Evolutionary conservation across 2,888 invertebrate genomes (phyloP).

Genomic region (Clepsis dumicolana): DNA sequence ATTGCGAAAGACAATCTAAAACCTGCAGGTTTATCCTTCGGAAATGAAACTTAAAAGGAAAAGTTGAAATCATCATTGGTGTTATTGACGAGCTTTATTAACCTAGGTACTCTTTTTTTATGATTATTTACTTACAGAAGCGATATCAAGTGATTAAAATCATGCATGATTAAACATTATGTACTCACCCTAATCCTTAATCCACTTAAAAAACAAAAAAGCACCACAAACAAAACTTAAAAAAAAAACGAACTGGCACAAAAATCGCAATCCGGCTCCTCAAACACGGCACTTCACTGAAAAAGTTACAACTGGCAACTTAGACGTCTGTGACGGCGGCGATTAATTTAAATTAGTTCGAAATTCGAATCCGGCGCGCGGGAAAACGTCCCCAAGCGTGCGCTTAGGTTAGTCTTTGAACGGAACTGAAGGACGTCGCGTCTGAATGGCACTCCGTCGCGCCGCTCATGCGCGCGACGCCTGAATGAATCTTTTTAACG

Average conservation of each 20-base stretch:
- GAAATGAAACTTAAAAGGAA: neutral
- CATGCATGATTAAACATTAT: neutral
- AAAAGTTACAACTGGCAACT: slow-evolving; percentile 43
- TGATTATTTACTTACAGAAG: neutral
- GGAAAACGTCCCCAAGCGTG: slow-evolving; percentile 69
- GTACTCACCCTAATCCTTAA: slow-evolving; percentile 29
- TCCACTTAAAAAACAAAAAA: slow-evolving; percentile 28
- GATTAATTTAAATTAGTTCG: slow-evolving; percentile 71
- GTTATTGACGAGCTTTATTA: neutral
- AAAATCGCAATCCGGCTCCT: slow-evolving; percentile 34
- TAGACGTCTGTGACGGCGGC: slow-evolving; percentile 40
- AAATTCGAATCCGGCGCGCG: slow-evolving; percentile 64
- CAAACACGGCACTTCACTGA: slow-evolving; percentile 41
- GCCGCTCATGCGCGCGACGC: slow-evolving; percentile 72
- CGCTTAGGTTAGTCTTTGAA: slow-evolving; percentile 70
- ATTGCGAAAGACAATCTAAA: neutral
- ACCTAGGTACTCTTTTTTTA: neutral
- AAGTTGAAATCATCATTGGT: neutral
- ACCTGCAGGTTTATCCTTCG: neutral
- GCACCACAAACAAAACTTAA: slow-evolving; percentile 32
- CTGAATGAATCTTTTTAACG: slow-evolving; percentile 60
- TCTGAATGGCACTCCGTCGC: slow-evolving; percentile 64
- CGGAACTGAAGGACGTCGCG: slow-evolving; percentile 74
- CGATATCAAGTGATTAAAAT: neutral
- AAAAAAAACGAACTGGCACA: slow-evolving; percentile 33